Percentiles rank a stretch among this genome's conserved stretches.
phyloP scores from a whole-genome alignment of 1,140 invertebrate genomes.

The Drosophila littoralis region DNA sequence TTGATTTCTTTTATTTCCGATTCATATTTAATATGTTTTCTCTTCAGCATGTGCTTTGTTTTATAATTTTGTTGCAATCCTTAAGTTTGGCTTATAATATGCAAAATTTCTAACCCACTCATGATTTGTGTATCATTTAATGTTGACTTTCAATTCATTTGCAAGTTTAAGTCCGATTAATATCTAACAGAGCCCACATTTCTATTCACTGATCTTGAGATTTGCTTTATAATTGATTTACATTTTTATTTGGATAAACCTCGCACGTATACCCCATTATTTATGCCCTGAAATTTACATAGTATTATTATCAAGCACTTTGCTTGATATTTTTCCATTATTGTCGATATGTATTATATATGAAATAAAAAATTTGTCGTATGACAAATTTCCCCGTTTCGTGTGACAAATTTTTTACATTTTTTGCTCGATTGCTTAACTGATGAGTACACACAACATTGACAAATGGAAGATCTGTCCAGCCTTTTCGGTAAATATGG shows the following conservation, averaged over 20 bases:
- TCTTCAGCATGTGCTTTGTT: conserved; percentile 2
- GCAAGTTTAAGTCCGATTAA: conserved; percentile 12
- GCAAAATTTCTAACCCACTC: conserved; percentile 8
- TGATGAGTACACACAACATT: conserved; percentile 1
- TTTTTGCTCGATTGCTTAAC: neutral
- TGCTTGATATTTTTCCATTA: neutral
- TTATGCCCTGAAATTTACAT: neutral
- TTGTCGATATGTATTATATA: neutral
- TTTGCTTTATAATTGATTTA: neutral
- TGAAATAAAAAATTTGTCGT: neutral
- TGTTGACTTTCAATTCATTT: conserved; percentile 22
- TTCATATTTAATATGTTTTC: conserved; percentile 14
- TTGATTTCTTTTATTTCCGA: conserved; percentile 2
- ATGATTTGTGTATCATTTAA: conserved; percentile 3
- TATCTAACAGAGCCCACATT: neutral
- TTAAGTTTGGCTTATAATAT: conserved; percentile 14
- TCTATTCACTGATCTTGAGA: neutral
- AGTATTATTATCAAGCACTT: neutral
- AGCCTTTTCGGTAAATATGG: neutral
- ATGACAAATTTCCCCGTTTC: neutral
- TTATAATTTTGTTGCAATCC: conserved; percentile 8
- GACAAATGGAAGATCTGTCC: neutral
- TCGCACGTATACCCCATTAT: neutral
- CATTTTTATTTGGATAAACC: neutral
- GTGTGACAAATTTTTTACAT: neutral